Evolutionary conservation across 2,113 vertebrate species (phyloP), one percentile per base, ranked within the genome.

Genomic region (Oncorhynchus nerka): DNA sequence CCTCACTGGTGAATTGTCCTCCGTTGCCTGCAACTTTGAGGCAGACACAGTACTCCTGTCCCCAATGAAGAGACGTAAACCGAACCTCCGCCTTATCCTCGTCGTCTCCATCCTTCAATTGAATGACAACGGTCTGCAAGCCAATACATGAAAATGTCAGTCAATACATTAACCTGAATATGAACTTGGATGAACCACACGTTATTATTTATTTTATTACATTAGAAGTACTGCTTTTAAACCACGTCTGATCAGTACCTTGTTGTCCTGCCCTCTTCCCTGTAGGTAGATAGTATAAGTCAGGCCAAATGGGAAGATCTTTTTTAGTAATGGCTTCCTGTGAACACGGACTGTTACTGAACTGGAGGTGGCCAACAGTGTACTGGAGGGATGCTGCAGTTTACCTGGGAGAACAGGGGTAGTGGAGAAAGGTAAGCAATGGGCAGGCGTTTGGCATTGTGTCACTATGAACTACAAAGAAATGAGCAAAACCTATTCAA

Each of bases 11-110:
- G 1, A 20, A 3, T 0, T 0, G 0, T 32, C 3, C 30, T 32
- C 75, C 74, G 0, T 0, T 28, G 30, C 61, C 67, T 51, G 87
- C 72, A 1, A 90, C 83, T 62, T 20, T 79, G 26, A 91, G 4
- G 19, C 75, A 81, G 70, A 94, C 82, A 24, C 93, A 94, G 77
- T 94, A 93, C 16, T 82, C 68, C 57, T 16, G 83, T 4, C 84
- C 86, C 79, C 81, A 83, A 0, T 34, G 51, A 6, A 94, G 85
- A 30, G 73, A 85, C 1, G 8, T 71, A 71, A 93, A 93, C 55
- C 4, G 20, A 20, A 51, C 45, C 4, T 82, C 0, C 0, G 78
- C 28, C 12, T 79, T 66, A 3, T 78, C 74, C 20, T 84, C 65
- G 0, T 75, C 68, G 22, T 11, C 30, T 3, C 81, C 67, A 59